A percentile compares a stretch with the other conserved stretches of the same genome.
Conservation (phyloP, 2,797 vertebrate species). For the Epinephelus coioides region DNA sequence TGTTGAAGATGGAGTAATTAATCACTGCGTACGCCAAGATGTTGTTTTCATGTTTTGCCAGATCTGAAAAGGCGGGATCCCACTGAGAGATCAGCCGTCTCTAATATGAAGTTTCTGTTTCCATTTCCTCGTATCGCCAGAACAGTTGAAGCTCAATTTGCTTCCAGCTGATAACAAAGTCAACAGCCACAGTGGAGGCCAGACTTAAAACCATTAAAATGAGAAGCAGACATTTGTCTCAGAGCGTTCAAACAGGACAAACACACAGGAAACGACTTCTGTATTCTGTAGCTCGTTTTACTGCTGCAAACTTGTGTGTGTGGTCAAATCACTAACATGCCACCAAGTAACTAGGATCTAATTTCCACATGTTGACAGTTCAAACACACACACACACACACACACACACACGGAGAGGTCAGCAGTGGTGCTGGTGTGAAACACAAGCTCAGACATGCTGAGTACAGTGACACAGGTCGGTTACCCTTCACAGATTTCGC, state of each 20-base stretch:
- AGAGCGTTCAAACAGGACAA: background rate
- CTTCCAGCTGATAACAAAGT: slow-evolving; percentile 37
- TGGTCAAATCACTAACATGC: background rate
- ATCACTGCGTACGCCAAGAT: slow-evolving; percentile 39
- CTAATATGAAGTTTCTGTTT: slow-evolving; percentile 41
- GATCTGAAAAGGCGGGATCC: slow-evolving; percentile 34
- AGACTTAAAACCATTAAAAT: background rate
- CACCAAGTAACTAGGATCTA: slow-evolving; percentile 1
- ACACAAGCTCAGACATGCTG: slow-evolving; percentile 9
- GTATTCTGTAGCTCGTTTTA: background rate
- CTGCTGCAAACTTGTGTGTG: slow-evolving; percentile 3
- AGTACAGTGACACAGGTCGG: background rate
- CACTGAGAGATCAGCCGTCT: slow-evolving; percentile 12
- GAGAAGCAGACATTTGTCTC: background rate
- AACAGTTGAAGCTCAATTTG: slow-evolving; percentile 23
- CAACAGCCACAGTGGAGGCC: background rate
- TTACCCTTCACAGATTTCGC: background rate
- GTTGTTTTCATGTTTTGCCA: slow-evolving; percentile 43
- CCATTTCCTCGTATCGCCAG: background rate
- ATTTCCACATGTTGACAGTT: slow-evolving; percentile 47
- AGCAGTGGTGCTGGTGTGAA: background rate
- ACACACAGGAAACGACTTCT: background rate
- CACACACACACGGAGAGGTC: background rate
- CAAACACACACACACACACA: background rate
- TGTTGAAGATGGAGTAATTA: slow-evolving; percentile 33